phyloP scores from a whole-genome alignment of 2,113 vertebrate genomes.

The Lepus americanus region DNA sequence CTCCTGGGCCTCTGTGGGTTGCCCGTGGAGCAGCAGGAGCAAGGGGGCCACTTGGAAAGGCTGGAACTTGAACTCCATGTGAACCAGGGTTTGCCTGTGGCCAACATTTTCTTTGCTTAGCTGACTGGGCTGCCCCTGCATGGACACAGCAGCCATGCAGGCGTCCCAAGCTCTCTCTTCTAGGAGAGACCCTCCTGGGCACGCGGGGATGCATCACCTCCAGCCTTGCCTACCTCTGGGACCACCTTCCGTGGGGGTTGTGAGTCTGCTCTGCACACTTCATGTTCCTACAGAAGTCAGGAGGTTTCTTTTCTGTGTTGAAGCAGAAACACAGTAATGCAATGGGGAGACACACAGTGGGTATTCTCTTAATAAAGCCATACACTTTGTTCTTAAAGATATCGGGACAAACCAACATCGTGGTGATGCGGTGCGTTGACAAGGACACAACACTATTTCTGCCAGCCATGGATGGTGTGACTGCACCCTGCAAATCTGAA shows the following conservation, averaged over 20 bases:
- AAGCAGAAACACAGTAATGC: not conserved
- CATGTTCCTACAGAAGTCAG: fast-evolving
- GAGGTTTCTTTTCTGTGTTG: not conserved
- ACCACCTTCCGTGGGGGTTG: not conserved
- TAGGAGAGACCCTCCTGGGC: not conserved
- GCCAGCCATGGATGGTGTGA: no score
- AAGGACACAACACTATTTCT: not conserved
- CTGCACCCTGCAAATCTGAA: not conserved
- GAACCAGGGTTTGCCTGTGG: fast-evolving
- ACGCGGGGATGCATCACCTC: not conserved
- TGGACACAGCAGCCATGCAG: not conserved
- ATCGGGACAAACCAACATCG: not conserved
- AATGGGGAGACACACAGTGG: fast-evolving
- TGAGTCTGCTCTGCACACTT: not conserved
- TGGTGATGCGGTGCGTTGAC: fast-evolving
- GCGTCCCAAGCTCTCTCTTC: not conserved
- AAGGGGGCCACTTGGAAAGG: no score
- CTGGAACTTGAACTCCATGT: fast-evolving
- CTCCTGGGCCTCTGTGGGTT: not conserved
- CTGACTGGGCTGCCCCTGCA: not conserved
- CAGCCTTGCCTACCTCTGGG: fast-evolving
- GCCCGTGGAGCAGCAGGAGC: fast-evolving
- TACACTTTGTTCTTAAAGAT: not conserved
- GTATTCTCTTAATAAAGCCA: not conserved
- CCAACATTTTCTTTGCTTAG: no score